phyloP scores from a whole-genome alignment of 1,140 invertebrate species.

The Riptortus pedestris region DNA sequence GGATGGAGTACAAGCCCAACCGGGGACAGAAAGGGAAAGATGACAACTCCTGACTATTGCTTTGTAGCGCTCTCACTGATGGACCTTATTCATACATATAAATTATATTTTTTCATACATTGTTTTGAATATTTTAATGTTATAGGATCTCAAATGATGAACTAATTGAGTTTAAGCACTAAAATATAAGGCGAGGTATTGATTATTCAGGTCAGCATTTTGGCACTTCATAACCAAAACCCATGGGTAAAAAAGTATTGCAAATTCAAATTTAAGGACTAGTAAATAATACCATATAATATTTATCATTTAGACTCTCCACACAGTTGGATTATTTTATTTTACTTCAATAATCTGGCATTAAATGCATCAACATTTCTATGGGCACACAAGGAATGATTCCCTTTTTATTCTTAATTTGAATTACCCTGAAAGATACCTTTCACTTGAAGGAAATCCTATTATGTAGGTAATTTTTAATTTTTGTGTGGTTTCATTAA shows the following conservation, averaged over 20 bases:
- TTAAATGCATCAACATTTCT: no score
- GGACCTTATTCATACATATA: conserved; percentile 67
- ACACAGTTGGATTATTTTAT: no score
- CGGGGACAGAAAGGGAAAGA: conserved; percentile 57
- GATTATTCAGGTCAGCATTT: neutral
- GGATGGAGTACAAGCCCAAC: conserved; percentile 84
- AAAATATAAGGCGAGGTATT: neutral
- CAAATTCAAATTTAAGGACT: neutral
- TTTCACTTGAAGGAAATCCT: no score
- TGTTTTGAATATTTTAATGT: neutral
- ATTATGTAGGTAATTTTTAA: no score
- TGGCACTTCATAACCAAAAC: neutral
- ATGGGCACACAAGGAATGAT: no score
- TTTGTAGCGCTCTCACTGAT: conserved; percentile 96
- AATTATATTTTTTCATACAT: conserved; percentile 28
- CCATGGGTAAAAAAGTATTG: neutral
- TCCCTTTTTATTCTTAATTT: no score
- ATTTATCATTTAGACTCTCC: no score
- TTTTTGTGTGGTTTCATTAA: no score
- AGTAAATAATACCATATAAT: neutral
- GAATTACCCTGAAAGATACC: no score
- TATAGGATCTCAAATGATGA: no score
- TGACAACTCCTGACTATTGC: conserved; percentile 94
- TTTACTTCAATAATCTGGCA: no score
- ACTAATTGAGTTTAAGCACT: no score